Percentiles rank a stretch among this genome's conserved stretches.
Evolutionary conservation across 1,140 invertebrate genomes (phyloP).

Genomic region (Phenacoccus solenopsis): DNA sequence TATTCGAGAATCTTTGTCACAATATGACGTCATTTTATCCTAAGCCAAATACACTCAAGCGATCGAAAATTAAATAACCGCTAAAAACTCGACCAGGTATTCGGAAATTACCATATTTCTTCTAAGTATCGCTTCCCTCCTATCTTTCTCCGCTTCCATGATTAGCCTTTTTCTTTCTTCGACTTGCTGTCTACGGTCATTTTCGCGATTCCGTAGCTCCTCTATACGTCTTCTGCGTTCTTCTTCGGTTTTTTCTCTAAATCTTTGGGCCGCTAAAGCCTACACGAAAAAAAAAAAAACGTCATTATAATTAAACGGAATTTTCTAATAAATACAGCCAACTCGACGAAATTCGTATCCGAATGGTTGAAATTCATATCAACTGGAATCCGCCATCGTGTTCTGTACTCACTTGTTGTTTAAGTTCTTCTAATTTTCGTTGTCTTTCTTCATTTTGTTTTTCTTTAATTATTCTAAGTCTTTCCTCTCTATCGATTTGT

Average conservation of each 20-base stretch:
- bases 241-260: conserved; percentile 75
- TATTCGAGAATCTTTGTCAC: too few relatives aligned
- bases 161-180: conserved; percentile 76
- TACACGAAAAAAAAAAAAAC: conserved; percentile 25
- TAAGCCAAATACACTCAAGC: too few relatives aligned
- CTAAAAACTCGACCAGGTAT: too few relatives aligned
- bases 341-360: not conserved
- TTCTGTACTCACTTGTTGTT: conserved; percentile 47
- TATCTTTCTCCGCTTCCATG: conserved; percentile 70
- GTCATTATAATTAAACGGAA: not conserved
- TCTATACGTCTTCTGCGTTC: conserved; percentile 64
- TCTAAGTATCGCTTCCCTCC: conserved; percentile 67
- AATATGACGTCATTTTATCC: too few relatives aligned
- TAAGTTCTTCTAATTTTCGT: conserved; percentile 69
- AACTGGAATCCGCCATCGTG: too few relatives aligned
- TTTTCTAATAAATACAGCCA: not conserved
- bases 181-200: conserved; percentile 59
- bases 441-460: conserved; percentile 73
- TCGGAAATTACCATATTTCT: conserved; percentile 50
- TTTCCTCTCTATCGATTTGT: conserved; percentile 33
- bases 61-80: too few relatives aligned
- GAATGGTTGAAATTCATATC: not conserved
- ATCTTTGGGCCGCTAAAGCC: conserved; percentile 70
- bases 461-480: conserved; percentile 42
- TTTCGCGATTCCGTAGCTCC: conserved; percentile 61